These are phyloP conservation scores for Globicephala melas DNA, from an alignment of 2,113 vertebrate species.

Conservation along the genomic window DNA sequence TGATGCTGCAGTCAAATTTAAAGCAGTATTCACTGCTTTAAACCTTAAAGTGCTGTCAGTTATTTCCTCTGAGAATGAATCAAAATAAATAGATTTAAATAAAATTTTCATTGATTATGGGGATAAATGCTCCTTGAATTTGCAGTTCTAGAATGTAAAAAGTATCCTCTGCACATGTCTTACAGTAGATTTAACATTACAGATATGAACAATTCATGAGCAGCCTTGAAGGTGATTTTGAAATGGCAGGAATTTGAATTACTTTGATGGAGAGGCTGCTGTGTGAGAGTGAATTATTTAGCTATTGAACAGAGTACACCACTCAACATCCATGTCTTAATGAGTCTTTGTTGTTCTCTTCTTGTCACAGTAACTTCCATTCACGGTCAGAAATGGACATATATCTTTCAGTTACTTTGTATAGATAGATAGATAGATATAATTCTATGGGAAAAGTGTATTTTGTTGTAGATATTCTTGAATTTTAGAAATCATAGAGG, in stretches of 20 bases:
- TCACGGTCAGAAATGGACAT: not conserved
- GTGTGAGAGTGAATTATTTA: not conserved
- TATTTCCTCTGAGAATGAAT: slow-evolving; percentile 5
- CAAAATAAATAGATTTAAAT: not conserved
- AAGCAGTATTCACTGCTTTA: not conserved
- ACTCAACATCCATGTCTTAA: not conserved
- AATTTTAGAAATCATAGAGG: slow-evolving; percentile 14
- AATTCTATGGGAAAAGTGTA: not conserved
- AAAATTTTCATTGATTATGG: slow-evolving; percentile 19
- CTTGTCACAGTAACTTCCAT: not conserved
- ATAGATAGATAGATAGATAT: not conserved
- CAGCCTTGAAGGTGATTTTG: not conserved
- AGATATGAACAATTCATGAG: slow-evolving; percentile 24
- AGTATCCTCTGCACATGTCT: not conserved
- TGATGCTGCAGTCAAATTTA: not conserved
- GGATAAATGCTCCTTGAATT: slow-evolving; percentile 30
- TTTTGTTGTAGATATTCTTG: not conserved
- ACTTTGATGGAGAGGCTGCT: not conserved
- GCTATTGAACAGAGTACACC: not conserved
- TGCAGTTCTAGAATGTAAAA: slow-evolving; percentile 2
- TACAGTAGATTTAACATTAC: slow-evolving; percentile 22
- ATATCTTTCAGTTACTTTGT: not conserved
- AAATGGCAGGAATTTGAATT: slow-evolving; percentile 15
- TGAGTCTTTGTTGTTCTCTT: not conserved
- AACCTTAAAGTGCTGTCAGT: not conserved